These are phyloP conservation scores for Semaprochilodus insignis DNA, from an alignment of 2,797 vertebrate genomes.

Conservation along the genomic window DNA sequence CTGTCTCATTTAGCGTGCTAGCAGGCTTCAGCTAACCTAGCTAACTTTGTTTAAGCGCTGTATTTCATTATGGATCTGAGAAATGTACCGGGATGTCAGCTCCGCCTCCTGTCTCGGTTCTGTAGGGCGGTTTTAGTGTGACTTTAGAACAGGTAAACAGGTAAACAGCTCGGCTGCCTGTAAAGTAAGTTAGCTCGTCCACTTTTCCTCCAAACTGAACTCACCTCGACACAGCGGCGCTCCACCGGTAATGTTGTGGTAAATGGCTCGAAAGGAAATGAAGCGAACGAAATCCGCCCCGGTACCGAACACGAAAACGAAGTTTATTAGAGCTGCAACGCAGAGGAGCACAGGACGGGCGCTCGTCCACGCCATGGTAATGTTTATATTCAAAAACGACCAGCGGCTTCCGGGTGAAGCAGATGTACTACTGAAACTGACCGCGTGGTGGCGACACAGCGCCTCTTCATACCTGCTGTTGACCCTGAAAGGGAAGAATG, in stretches of 20 bases:
- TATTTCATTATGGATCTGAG: no score
- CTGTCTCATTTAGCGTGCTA: neutral
- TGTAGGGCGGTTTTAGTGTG: no score
- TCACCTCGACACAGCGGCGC: slow-evolving; percentile 78
- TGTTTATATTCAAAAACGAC: neutral
- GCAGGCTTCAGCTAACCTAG: no score
- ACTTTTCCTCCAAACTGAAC: neutral
- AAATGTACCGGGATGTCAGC: no score
- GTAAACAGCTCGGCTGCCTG: no score
- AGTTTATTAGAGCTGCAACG: slow-evolving; percentile 75
- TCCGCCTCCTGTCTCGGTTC: no score
- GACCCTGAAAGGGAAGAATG: no score
- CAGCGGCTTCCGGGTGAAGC: neutral
- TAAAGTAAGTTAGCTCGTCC: no score
- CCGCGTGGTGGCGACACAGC: neutral
- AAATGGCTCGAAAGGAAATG: slow-evolving; percentile 85
- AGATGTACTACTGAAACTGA: neutral
- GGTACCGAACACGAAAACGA: slow-evolving; percentile 85
- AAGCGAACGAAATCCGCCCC: slow-evolving; percentile 87
- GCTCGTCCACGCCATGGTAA: slow-evolving; percentile 75
- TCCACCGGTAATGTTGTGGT: slow-evolving; percentile 83
- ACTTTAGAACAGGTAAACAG: no score
- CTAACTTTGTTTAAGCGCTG: no score
- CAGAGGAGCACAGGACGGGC: slow-evolving; percentile 72
- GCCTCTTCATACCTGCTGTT: no score